Evolutionary conservation across 2,113 vertebrate genomes (phyloP), one percentile per base, ranked within the genome.

Genomic region (Plestiodon gilberti): DNA sequence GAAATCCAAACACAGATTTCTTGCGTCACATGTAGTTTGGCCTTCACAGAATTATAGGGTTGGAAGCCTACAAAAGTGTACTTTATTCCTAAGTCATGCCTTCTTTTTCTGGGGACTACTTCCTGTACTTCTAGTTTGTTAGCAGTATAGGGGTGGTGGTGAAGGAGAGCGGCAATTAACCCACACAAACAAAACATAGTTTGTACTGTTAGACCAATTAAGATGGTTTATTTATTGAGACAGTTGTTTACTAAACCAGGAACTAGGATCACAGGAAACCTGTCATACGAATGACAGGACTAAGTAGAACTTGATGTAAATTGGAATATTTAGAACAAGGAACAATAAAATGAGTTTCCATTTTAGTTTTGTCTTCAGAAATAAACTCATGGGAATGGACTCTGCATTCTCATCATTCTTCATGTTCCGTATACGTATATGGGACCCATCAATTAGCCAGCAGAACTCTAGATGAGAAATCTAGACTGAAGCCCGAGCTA

Each of bases 371-470:
- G 38, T 13, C 61, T 80, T 80, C 35, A 80, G 35, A 43, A 64
- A 62, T 62, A 15, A 79, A 2, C 1, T 17, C 57, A 40, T 62
- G 14, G 22, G 30, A 62, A 22, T 5, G 28, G 23, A 38, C 33
- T 61, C 6, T 38, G 77, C 6, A 6, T 70, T 35, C 25, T n/a
- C 57, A 61, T 61, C 35, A 52, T 13, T 62, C 35, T 57, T 74
- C 6, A 13, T 79, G 61, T 40, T 38, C 43, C 43, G 8, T 48
- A 8, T 48, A 48, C 43, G 43, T 48, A 48, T 48, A n/a, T 30
- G 20, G 38, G 30, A 52, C 64, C 40, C 30, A 40, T 67, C 43
- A 81, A n/a, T 64, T 89, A 82, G 87, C 84, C 90, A 90, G 88
- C 88, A 77, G 81, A 92, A 76, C 59, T 3, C 6, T 62, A 61